These are phyloP conservation scores for Troides oblongomaculatus DNA, from an alignment of 2,888 invertebrate genomes.

Conservation along the genomic window DNA sequence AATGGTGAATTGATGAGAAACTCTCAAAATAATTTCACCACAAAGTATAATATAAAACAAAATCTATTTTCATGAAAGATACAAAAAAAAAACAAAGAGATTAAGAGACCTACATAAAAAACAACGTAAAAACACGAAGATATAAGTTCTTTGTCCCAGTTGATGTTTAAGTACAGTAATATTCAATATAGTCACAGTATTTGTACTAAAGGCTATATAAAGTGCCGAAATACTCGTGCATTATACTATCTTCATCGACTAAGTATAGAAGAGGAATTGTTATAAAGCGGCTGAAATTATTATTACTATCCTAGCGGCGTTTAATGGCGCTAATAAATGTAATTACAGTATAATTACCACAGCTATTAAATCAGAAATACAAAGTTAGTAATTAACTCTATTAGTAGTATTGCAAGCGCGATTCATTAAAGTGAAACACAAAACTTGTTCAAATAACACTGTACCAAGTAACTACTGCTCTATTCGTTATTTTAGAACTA, in stretches of 20 bases:
- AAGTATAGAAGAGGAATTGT: slow-evolving; percentile 56
- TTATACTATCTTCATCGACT: slow-evolving; percentile 26
- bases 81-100: too few species aligned
- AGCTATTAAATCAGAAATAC: slow-evolving; percentile 54
- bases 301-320: slow-evolving; percentile 52
- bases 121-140: too few species aligned
- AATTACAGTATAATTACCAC: slow-evolving; percentile 47
- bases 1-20: too few species aligned
- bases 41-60: too few species aligned
- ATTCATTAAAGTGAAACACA: slow-evolving; percentile 36
- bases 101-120: too few species aligned
- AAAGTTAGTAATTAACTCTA: slow-evolving; percentile 43
- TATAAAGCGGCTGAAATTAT: slow-evolving; percentile 50
- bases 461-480: slow-evolving; percentile 3
- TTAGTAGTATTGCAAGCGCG: slow-evolving; percentile 36
- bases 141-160: too few species aligned
- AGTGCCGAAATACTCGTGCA: background rate
- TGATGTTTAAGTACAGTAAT: too few species aligned
- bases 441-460: slow-evolving; percentile 37
- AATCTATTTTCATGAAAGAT: too few species aligned
- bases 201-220: slow-evolving; percentile 20
- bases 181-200: too few species aligned
- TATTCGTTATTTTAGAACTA: too few species aligned
- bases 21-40: too few species aligned
- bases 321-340: slow-evolving; percentile 51